Conservation (phyloP, 2,113 vertebrate species). For the Mungos mungo region DNA sequence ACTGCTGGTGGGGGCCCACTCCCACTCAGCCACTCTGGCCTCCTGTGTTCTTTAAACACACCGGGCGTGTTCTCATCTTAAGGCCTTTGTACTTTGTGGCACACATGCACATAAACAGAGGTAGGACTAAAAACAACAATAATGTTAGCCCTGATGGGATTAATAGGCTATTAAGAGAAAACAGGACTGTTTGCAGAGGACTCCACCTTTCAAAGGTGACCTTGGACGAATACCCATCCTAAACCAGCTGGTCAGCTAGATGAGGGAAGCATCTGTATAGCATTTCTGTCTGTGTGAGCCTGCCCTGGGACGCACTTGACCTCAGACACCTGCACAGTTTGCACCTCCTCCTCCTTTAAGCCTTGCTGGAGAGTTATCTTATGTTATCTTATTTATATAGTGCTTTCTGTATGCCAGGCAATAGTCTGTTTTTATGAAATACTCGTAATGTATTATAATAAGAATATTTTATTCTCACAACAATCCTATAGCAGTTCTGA, state of each 20-base stretch:
- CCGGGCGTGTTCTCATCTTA: background rate
- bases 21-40: accelerated
- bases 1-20: background rate
- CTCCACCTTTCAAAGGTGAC: background rate
- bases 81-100: background rate
- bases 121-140: background rate
- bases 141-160: too few species aligned
- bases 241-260: background rate
- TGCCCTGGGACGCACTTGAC: background rate
- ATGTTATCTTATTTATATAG: background rate
- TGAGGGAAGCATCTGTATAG: background rate
- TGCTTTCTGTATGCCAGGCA: background rate
- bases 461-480: background rate
- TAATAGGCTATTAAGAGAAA: background rate
- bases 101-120: background rate
- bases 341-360: background rate
- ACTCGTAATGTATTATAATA: background rate
- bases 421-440: background rate
- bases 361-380: background rate
- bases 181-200: background rate
- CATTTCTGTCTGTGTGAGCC: background rate
- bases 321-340: background rate
- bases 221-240: background rate
- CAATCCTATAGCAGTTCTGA: background rate
- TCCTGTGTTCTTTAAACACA: background rate